Evolutionary conservation across 2,113 vertebrate species (phyloP), one percentile per base, ranked within the genome.

Genomic region (Chroicocephalus ridibundus): DNA sequence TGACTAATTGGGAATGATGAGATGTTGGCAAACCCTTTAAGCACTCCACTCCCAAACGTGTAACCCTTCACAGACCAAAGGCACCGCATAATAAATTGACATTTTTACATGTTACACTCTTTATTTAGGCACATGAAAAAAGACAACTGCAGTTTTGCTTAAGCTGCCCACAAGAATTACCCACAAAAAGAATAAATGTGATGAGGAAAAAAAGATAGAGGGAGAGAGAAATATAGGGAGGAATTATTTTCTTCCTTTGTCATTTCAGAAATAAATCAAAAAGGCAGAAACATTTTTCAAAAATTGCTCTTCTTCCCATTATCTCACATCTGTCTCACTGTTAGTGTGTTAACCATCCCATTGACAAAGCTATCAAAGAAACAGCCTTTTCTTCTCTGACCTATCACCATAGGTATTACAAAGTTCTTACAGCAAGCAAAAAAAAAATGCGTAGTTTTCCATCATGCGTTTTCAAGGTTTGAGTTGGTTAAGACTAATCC

Each of bases 1-100:
- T 90, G 69, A 84, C 79, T 97, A 95, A 95, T 90, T 96, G 75
- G 82, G 83, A 85, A 83, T 47, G 49, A 95, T 93, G 84, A 93
- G 90, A 90, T 96, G 70, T 61, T 96, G 90, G 93, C 78, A 82
- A 92, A 55, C 36, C 77, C 40, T 88, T 75, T 80, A 93, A 95
- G 31, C 18, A 18, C 49, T 95, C 32, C n/a, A 52, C 38, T 85
- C 24, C 40, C 46, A 86, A 60, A 82, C 22, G 22, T 20, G n/a
- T 90, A 94, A 93, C 76, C 76, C 90, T 95, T 93, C 40, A 74
- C 36, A 93, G 60, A 77, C 85, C 76, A 87, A 75, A 95, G 61
- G 8, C 38, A 74, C 25, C 6, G 36, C 54, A 36, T 51, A 68
- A 88, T 49, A 52, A 49, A 71, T 18, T 31, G 1, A 6, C 32